phyloP scores from a whole-genome alignment of 2,797 vertebrate species.

The Galagoides demidoff region DNA sequence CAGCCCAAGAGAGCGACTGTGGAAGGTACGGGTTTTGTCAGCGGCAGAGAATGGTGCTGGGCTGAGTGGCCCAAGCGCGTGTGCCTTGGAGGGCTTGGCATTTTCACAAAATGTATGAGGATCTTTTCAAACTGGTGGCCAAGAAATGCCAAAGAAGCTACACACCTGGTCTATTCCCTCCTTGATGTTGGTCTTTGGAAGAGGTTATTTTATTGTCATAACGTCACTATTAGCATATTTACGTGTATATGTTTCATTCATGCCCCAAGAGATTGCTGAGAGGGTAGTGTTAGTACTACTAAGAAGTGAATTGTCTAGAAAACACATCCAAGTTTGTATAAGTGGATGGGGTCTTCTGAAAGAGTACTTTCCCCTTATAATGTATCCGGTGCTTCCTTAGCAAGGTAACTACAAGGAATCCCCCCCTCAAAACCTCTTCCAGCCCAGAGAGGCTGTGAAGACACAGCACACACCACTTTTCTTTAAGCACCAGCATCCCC shows the following conservation, averaged over 20 bases:
- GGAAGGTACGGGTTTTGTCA: conserved; percentile 89
- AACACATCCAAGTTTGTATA: fast-evolving
- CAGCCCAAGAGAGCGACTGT: conserved; percentile 95
- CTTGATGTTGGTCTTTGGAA: background rate
- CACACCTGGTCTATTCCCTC: background rate
- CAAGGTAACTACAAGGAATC: background rate
- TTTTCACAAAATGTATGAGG: fast-evolving
- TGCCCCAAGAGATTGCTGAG: background rate
- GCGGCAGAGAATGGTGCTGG: fast-evolving
- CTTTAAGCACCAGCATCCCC: fast-evolving
- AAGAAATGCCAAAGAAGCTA: background rate
- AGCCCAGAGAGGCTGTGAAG: background rate
- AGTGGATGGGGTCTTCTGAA: background rate
- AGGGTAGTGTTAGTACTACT: background rate
- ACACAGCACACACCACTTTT: too few relatives aligned
- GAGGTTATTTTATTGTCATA: background rate
- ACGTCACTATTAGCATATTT: background rate
- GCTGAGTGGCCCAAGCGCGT: fast-evolving
- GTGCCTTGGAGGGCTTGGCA: background rate
- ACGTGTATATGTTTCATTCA: background rate
- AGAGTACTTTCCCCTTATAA: background rate
- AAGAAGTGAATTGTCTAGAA: background rate
- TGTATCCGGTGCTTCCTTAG: background rate
- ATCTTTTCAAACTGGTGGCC: background rate
- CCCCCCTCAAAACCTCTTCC: background rate